Evolutionary conservation across 2,888 invertebrate species (phyloP), one percentile per base, ranked within the genome.

Genomic region (Iphiclides podalirius): DNA sequence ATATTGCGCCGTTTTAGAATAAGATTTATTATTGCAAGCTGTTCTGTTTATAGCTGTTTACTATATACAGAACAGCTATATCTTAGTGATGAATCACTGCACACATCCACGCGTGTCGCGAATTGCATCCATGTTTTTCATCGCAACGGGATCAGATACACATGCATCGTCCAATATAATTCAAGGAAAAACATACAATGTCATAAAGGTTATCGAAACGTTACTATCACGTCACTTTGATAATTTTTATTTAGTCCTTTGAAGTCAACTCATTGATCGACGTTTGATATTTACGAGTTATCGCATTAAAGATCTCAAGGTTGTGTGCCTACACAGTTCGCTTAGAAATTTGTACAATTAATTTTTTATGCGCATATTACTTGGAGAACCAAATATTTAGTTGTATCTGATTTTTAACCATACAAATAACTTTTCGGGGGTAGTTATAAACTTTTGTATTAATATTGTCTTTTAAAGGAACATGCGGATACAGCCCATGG

Each of bases 211-310:
- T 40, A 40, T 35, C 47, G n/a, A 16, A 39, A 40, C 42, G 34
- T 35, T 31, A 43, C 17, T 20, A 33, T 31, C 36, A 38, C 14
- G 20, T 20, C 31, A 31, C 31, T 17, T 31, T 9, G 20, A 42
- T 42, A 42, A 42, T 42, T 16, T n/a, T 34, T 26, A 34, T 23
- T 12, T 33, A 46, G 2, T 8, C 33, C 12, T 23, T 47, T 39
- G 12, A 16, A 47, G 14, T 14, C 13, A n/a, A 11, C 20, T 13
- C 9, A 26, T 40, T 40, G 47, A 36, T 42, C 17, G 47, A 48
- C 36, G 33, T 26, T 15, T 31, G 41, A 37, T 47, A 47, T 37
- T 47, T 47, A 42, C 28, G 41, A 16, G 37, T 48, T 41, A 42
- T 48, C 41, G 23, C 31, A 42, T 41, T 34, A 47, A 6, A 20